Evolutionary conservation across 2,888 invertebrate genomes (phyloP).

Genomic region (Acronicta aceris): DNA sequence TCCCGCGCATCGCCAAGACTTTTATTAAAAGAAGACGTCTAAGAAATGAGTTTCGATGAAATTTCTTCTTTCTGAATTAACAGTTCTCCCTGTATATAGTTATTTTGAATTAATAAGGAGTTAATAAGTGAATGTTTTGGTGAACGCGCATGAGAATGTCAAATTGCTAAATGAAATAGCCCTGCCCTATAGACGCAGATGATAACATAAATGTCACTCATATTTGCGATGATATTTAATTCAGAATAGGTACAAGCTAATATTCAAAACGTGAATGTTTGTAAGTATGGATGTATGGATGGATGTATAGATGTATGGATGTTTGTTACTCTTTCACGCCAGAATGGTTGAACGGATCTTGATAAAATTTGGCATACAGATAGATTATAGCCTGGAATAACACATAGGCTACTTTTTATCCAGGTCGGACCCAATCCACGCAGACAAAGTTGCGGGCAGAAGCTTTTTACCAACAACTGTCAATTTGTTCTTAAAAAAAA

Average conservation of each 20-base stretch:
- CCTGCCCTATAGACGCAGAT: constrained; percentile 17
- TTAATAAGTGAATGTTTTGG: constrained; percentile 37
- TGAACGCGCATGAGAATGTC: constrained; percentile 32
- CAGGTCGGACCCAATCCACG: no score
- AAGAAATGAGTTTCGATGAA: constrained; percentile 78
- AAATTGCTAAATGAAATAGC: constrained; percentile 25
- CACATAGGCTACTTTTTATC: no score
- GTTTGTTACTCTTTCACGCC: no score
- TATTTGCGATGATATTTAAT: neutral
- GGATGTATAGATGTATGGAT: no score
- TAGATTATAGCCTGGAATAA: no score
- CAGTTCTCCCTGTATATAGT: constrained; percentile 54
- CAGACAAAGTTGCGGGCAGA: no score
- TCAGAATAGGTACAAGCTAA: no score
- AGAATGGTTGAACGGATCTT: no score
- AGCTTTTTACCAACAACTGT: neutral
- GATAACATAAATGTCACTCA: constrained; percentile 29
- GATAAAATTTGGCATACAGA: no score
- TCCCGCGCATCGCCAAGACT: constrained; percentile 61
- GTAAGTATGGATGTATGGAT: no score
- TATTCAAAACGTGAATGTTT: no score
- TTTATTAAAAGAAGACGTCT: constrained; percentile 81
- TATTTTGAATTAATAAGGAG: constrained; percentile 47
- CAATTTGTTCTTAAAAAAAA: constrained; percentile 7
- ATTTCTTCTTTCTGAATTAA: constrained; percentile 70